Percentiles rank a stretch among this genome's conserved stretches.
Evolutionary conservation across 2,113 vertebrate genomes (phyloP).

Genomic region (Lophius piscatorius): DNA sequence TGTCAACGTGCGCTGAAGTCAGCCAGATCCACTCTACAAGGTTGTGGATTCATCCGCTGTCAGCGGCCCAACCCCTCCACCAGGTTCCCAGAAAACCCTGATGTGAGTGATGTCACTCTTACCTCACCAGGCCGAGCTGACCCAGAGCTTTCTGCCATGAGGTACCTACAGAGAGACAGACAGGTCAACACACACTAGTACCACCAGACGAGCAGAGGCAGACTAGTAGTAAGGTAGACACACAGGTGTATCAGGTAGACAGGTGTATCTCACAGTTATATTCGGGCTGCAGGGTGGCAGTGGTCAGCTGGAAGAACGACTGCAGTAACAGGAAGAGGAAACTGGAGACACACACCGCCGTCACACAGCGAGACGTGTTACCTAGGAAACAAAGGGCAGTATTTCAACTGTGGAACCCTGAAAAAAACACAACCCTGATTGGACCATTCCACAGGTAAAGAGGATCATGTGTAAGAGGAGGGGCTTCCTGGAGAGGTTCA

Average conservation of each 20-base stretch:
- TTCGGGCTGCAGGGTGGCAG: conserved; percentile 74
- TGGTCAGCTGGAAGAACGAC: conserved; percentile 88
- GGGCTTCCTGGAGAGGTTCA: no score
- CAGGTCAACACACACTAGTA: not conserved
- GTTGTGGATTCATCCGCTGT: no score
- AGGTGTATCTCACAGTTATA: conserved; percentile 87
- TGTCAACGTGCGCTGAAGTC: no score
- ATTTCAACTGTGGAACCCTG: no score
- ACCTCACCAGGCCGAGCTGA: conserved; percentile 67
- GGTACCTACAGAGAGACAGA: conserved; percentile 46
- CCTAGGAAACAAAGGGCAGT: conserved; percentile 81
- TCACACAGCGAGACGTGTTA: conserved; percentile 87
- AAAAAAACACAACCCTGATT: no score
- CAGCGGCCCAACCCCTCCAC: no score
- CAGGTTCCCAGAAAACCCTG: not conserved
- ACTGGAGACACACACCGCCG: conserved; percentile 88
- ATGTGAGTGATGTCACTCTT: conserved; percentile 18
- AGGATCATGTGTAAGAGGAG: no score
- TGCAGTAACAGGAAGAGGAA: conserved; percentile 91
- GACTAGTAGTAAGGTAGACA: not conserved
- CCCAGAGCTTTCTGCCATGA: conserved; percentile 52
- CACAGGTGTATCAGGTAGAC: not conserved
- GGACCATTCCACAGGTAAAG: no score
- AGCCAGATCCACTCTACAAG: no score
- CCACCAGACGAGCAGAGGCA: no score